These are phyloP conservation scores for Drosophila prosaltans DNA, from an alignment of 1,140 invertebrate species.

Conservation along the genomic window DNA sequence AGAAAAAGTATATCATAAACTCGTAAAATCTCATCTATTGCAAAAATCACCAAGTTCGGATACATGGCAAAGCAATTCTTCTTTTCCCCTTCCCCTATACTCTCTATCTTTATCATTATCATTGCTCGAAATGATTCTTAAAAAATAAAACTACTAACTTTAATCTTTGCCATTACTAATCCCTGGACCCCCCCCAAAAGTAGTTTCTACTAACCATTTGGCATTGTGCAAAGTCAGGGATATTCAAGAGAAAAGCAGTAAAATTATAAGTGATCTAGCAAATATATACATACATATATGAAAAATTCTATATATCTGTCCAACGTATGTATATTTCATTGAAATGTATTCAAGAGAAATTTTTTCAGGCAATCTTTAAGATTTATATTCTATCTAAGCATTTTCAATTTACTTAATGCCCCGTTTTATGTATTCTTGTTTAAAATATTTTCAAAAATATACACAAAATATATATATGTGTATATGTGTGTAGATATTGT, in stretches of 20 bases:
- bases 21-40: slow-evolving; percentile 1
- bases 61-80: slow-evolving; percentile 31
- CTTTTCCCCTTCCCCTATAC: neutral
- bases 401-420: slow-evolving; percentile 65
- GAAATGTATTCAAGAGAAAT: slow-evolving; percentile 28
- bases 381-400: slow-evolving; percentile 56
- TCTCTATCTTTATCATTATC: neutral
- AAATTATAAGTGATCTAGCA: no score
- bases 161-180: slow-evolving; percentile 43
- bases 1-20: slow-evolving; percentile 44
- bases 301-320: neutral
- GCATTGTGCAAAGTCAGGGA: slow-evolving; percentile 56
- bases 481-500: slow-evolving; percentile 14
- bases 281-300: neutral
- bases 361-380: slow-evolving; percentile 27
- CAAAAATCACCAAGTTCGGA: slow-evolving; percentile 31
- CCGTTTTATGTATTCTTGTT: slow-evolving; percentile 42
- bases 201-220: slow-evolving; percentile 66
- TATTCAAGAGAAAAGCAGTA: neutral
- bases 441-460: slow-evolving; percentile 53
- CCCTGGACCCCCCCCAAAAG: slow-evolving; percentile 5
- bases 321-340: slow-evolving; percentile 1
- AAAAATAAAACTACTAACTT: slow-evolving; percentile 48
- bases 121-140: no score
- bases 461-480: slow-evolving; percentile 21